Evolutionary conservation across 2,113 vertebrate genomes (phyloP).

Genomic region (Pycnonotus jocosus): DNA sequence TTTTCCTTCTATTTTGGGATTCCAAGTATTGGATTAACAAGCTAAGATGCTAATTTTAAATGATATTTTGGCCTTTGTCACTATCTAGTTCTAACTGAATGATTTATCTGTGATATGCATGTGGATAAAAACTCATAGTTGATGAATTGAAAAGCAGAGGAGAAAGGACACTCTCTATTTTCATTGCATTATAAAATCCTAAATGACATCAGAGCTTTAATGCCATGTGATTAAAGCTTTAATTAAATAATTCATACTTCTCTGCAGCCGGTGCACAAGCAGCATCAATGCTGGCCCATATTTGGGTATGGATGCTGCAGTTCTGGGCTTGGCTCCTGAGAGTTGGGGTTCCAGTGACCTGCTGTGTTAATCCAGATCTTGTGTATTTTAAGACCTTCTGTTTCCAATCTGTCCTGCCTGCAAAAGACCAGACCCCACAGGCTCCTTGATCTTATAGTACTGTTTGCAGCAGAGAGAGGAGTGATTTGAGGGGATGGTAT

Average conservation of each 20-base stretch:
- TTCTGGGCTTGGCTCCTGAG: not conserved
- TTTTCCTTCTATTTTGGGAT: not conserved
- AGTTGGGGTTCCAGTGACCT: not conserved
- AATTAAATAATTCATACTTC: not conserved
- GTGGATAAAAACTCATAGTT: not conserved
- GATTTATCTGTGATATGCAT: not conserved
- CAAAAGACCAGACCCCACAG: not conserved
- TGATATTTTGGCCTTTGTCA: not conserved
- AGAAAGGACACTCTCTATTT: not conserved
- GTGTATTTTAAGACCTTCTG: not conserved
- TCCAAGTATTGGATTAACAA: not conserved
- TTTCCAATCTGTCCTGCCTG: not conserved
- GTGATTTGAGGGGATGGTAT: not conserved
- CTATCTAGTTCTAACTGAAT: not conserved
- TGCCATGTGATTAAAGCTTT: not conserved
- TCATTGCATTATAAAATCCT: not conserved
- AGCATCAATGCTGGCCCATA: not conserved
- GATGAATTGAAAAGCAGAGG: not conserved
- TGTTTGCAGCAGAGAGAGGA: not conserved
- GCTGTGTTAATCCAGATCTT: not conserved
- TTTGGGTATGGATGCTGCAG: not conserved
- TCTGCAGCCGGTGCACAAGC: not conserved
- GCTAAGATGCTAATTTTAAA: not conserved
- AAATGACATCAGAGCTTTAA: not conserved
- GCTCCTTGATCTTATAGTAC: not conserved